A percentile compares a stretch with the other conserved stretches of the same genome.
Evolutionary conservation across 2,888 invertebrate species (phyloP).

Genomic region (Myathropa florea): DNA sequence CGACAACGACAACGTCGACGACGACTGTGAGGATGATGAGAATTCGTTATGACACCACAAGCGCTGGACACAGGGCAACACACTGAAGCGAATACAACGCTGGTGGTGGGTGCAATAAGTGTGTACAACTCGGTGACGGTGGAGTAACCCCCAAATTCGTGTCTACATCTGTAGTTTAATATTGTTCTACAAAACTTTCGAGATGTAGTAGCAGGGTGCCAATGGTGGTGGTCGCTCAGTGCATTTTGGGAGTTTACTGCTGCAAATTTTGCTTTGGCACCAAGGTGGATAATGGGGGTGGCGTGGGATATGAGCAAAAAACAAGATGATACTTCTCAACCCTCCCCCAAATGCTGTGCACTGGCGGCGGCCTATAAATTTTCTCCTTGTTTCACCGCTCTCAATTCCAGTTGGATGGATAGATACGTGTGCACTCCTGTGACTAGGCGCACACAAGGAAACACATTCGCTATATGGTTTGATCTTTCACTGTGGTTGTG

Average conservation of each 20-base stretch:
- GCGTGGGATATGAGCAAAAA: not conserved
- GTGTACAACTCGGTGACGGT: slow-evolving; percentile 46
- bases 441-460: slow-evolving; percentile 45
- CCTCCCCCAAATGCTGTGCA: slow-evolving; percentile 14
- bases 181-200: slow-evolving; percentile 70
- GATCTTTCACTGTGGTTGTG: slow-evolving; percentile 43
- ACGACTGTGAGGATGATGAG: slow-evolving; percentile 35
- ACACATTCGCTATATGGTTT: slow-evolving; percentile 26
- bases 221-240: slow-evolving; percentile 20
- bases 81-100: slow-evolving; percentile 26
- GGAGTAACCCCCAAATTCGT: slow-evolving; percentile 68
- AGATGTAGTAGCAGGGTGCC: slow-evolving; percentile 52
- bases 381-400: slow-evolving; percentile 43
- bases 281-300: slow-evolving; percentile 33
- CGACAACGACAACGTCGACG: slow-evolving; percentile 8
- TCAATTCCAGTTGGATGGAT: slow-evolving; percentile 31
- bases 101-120: slow-evolving; percentile 60
- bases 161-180: slow-evolving; percentile 73
- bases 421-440: slow-evolving; percentile 54
- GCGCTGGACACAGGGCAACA: slow-evolving; percentile 38
- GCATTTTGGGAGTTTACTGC: slow-evolving; percentile 50
- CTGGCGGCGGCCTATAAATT: slow-evolving; percentile 66
- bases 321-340: slow-evolving; percentile 43
- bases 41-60: slow-evolving; percentile 30
- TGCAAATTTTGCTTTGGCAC: slow-evolving; percentile 38